Conservation (phyloP, 2,113 vertebrate species). For the Channa argus region DNA sequence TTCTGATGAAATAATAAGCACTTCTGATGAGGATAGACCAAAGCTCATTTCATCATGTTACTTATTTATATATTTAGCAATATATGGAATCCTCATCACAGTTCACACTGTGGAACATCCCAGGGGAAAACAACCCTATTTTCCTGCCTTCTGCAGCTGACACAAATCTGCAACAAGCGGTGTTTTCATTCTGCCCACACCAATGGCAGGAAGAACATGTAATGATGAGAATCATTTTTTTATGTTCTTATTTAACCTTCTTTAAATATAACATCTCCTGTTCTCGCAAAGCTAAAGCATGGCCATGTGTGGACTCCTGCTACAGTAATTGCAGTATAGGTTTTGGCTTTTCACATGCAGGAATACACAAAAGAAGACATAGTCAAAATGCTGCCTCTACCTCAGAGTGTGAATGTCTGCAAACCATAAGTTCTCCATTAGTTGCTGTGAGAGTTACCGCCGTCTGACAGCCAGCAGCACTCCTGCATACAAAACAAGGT, state of each 20-base stretch:
- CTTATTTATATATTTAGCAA: conserved; percentile 24
- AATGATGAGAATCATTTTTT: conserved; percentile 19
- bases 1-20: conserved; percentile 51
- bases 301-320: neutral
- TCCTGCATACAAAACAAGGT: conserved; percentile 64
- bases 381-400: conserved; percentile 14
- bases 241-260: conserved; percentile 12
- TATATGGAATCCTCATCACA: conserved; percentile 24
- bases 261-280: conserved; percentile 11
- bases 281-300: neutral
- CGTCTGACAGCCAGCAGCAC: conserved; percentile 39
- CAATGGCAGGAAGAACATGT: conserved; percentile 20
- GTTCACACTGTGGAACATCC: conserved; percentile 19
- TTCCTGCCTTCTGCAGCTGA: conserved; percentile 23
- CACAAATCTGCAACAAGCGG: conserved; percentile 36
- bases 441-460: conserved; percentile 44
- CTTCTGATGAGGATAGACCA: conserved; percentile 44
- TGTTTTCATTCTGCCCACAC: conserved; percentile 37
- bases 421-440: conserved; percentile 68
- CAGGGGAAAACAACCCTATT: conserved; percentile 24
- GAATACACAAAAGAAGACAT: conserved; percentile 4
- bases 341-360: conserved; percentile 17
- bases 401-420: conserved; percentile 45
- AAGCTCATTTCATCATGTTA: conserved; percentile 46
- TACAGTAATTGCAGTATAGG: conserved; percentile 4